These are phyloP conservation scores for Diploscapter pachys DNA, from an alignment of 1,140 invertebrate species.

Conservation along the genomic window DNA sequence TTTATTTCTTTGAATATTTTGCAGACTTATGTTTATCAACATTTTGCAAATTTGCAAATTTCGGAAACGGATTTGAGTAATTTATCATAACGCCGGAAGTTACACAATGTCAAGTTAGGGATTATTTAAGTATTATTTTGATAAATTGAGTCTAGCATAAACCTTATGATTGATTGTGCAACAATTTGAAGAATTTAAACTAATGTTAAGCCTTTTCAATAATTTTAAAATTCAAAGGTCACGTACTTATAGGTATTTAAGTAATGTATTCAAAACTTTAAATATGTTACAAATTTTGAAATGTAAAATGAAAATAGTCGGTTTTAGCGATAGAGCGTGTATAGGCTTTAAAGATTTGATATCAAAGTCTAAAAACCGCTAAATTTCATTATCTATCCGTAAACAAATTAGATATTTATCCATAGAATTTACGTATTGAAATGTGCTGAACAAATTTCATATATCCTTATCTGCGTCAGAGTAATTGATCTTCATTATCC, in stretches of 20 bases:
- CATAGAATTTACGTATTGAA: too few species aligned
- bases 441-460: too few species aligned
- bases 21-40: conserved; percentile 11
- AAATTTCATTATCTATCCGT: too few species aligned
- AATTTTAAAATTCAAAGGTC: not conserved
- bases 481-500: too few species aligned
- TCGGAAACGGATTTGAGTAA: not conserved
- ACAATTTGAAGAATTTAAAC: not conserved
- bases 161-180: not conserved
- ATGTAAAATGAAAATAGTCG: not conserved
- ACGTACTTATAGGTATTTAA: too few species aligned
- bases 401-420: too few species aligned
- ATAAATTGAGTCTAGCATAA: not conserved
- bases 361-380: too few species aligned
- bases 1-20: conserved; percentile 16
- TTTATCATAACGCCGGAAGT: not conserved
- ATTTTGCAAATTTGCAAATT: conserved; percentile 13
- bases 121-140: not conserved
- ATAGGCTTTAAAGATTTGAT: too few species aligned
- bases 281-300: not conserved
- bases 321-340: too few species aligned
- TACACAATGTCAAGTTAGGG: not conserved
- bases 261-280: too few species aligned
- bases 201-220: too few species aligned
- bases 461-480: too few species aligned